Conservation (phyloP, 2,113 vertebrate species). For the Gnathonemus longibarbis region DNA sequence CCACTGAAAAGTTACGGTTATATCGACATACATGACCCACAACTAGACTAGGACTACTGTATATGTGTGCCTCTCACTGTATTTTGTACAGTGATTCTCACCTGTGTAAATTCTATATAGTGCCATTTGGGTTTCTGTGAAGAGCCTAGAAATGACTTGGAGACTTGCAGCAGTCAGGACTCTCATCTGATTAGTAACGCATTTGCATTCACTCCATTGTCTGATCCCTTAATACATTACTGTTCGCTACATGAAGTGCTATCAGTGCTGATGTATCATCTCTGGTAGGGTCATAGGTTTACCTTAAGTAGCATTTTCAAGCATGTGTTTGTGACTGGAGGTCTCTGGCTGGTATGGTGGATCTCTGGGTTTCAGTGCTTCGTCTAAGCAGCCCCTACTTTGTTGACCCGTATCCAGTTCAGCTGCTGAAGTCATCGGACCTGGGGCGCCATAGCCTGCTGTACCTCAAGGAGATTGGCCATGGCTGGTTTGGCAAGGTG, state of each 20-base stretch:
- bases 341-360: not conserved
- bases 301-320: not conserved
- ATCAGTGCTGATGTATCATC: not conserved
- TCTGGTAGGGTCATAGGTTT: not conserved
- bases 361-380: not conserved
- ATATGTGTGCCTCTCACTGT: not conserved
- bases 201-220: not conserved
- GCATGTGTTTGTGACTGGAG: not conserved
- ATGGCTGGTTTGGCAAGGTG: slow-evolving; percentile 96
- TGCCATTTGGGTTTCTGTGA: not conserved
- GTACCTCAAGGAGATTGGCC: slow-evolving; percentile 91
- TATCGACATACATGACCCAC: not conserved
- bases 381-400: not conserved
- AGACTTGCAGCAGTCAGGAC: not conserved
- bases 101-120: not conserved
- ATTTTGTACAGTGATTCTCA: not conserved
- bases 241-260: not conserved
- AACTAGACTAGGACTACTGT: not conserved
- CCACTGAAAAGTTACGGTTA: not conserved
- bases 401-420: slow-evolving; percentile 63
- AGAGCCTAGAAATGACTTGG: not conserved
- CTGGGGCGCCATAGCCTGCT: slow-evolving; percentile 87
- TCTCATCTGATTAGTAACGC: not conserved
- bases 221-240: not conserved
- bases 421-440: slow-evolving; percentile 81